A percentile compares a stretch with the other conserved stretches of the same genome.
Conservation (phyloP, 92 coral and sea anemone genomes). For the Metridium senile region DNA sequence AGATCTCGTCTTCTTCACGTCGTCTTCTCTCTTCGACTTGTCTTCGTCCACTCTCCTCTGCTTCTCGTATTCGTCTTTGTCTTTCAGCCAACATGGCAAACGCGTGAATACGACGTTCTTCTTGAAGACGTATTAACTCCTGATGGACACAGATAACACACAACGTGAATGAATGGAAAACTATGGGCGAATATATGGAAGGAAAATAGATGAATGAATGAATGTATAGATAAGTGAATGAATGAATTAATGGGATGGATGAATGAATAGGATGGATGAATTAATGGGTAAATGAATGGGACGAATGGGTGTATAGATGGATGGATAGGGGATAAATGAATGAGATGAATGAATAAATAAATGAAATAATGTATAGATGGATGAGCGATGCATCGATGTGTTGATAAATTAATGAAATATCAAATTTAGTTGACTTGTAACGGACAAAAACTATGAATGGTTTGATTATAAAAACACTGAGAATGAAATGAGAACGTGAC, state of each 20-base stretch:
- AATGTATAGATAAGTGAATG: too few relatives aligned
- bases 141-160: slow-evolving; percentile 9
- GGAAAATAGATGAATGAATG: too few relatives aligned
- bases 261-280: neutral
- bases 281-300: neutral
- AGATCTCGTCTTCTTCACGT: slow-evolving; percentile 96
- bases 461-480: too few relatives aligned
- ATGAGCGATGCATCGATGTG: too few relatives aligned
- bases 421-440: too few relatives aligned
- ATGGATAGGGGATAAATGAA: too few relatives aligned
- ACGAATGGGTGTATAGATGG: too few relatives aligned
- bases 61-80: slow-evolving; percentile 94
- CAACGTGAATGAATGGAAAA: neutral
- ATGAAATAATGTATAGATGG: neutral
- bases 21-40: slow-evolving; percentile 97
- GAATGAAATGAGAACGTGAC: too few relatives aligned
- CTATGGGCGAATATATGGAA: too few relatives aligned
- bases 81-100: slow-evolving; percentile 98
- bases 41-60: slow-evolving; percentile 96
- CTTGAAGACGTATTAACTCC: slow-evolving; percentile 80
- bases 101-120: slow-evolving; percentile 95
- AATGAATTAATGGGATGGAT: neutral
- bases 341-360: neutral
- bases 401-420: too few relatives aligned
- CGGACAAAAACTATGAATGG: too few relatives aligned